Conservation (phyloP, 2,888 invertebrate genomes). For the Neoascia interrupta region DNA sequence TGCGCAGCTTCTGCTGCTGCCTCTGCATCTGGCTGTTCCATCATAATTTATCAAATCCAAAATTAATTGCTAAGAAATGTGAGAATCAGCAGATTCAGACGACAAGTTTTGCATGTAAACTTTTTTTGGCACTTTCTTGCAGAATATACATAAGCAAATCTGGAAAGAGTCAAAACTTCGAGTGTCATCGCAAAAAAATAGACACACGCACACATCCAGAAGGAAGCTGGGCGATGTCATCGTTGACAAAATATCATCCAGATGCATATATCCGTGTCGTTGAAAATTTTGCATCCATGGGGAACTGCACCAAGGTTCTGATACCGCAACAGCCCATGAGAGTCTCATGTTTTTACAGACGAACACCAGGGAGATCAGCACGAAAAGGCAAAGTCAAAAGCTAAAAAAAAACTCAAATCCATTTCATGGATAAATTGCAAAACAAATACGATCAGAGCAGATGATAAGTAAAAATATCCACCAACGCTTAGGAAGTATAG, state of each 20-base stretch:
- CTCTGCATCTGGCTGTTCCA: conserved; percentile 33
- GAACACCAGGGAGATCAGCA: conserved; percentile 46
- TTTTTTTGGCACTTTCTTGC: conserved; percentile 1
- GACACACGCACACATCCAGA: conserved; percentile 23
- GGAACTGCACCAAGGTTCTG: conserved; percentile 56
- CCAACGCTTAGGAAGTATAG: conserved; percentile 34
- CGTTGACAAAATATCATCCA: conserved; percentile 61
- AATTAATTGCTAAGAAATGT: conserved; percentile 63
- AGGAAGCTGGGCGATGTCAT: conserved; percentile 46
- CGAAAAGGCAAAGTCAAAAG: conserved; percentile 24
- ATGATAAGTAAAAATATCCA: conserved; percentile 62
- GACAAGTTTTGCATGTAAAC: conserved; percentile 5
- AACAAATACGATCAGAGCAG: conserved; percentile 23
- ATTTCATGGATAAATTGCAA: conserved; percentile 6
- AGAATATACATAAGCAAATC: not conserved
- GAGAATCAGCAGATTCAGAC: conserved; percentile 46
- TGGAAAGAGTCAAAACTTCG: conserved; percentile 31
- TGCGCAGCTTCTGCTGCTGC: not conserved
- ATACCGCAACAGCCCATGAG: conserved; percentile 31
- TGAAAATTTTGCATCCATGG: conserved; percentile 45
- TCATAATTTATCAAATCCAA: conserved; percentile 63
- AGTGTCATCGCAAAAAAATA: conserved; percentile 39
- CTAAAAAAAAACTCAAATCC: not conserved
- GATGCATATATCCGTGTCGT: conserved; percentile 57
- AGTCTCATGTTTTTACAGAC: conserved; percentile 36